Percentiles rank a stretch among this genome's conserved stretches.
Evolutionary conservation across 2,888 invertebrate species (phyloP).

Genomic region (Laothoe populi): DNA sequence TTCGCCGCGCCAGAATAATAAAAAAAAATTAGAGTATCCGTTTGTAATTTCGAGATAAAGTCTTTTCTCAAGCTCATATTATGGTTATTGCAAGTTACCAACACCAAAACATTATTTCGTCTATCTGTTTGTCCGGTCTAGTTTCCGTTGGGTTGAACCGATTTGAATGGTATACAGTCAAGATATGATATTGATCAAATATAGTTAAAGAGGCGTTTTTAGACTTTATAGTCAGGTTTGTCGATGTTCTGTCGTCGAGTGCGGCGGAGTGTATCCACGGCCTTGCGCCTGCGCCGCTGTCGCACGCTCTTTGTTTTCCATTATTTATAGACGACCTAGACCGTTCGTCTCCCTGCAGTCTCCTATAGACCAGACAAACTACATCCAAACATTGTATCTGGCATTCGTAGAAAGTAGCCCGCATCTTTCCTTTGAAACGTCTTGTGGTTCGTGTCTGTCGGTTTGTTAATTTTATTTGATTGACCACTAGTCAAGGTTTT

Average conservation of each 20-base stretch:
- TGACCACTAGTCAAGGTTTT: too few relatives aligned
- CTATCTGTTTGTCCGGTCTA: too few relatives aligned
- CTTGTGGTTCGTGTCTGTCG: not conserved
- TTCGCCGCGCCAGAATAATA: too few relatives aligned
- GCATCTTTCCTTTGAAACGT: not conserved
- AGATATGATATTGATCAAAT: too few relatives aligned
- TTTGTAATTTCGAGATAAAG: too few relatives aligned
- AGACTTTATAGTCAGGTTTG: not conserved
- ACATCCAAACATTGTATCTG: slow-evolving; percentile 2
- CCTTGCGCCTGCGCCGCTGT: slow-evolving; percentile 44
- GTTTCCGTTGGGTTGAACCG: too few relatives aligned
- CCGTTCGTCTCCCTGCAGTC: slow-evolving; percentile 25
- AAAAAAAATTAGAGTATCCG: too few relatives aligned
- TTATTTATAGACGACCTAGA: slow-evolving; percentile 37
- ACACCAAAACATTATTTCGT: too few relatives aligned
- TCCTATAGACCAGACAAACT: not conserved
- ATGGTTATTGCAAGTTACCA: too few relatives aligned
- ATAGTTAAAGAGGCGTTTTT: too few relatives aligned
- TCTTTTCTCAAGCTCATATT: too few relatives aligned
- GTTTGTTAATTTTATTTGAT: not conserved
- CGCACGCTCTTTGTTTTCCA: slow-evolving; percentile 35
- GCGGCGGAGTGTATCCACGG: slow-evolving; percentile 29
- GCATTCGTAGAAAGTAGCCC: not conserved
- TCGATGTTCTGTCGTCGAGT: not conserved
- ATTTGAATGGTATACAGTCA: too few relatives aligned